Percentiles rank a stretch among this genome's conserved stretches.
phyloP scores from a whole-genome alignment of 2,888 invertebrate species.

The Laothoe populi region DNA sequence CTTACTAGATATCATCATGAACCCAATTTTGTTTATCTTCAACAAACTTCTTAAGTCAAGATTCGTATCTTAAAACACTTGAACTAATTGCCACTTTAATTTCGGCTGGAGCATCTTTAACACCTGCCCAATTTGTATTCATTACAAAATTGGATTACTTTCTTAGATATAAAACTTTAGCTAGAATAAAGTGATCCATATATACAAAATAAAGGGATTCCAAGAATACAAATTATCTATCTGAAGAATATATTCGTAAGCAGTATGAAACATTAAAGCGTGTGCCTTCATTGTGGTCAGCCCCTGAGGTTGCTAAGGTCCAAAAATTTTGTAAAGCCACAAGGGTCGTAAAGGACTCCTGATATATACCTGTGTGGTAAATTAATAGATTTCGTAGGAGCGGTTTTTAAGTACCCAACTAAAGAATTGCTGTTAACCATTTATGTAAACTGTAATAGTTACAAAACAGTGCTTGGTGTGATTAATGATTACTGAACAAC shows the following conservation, averaged over 20 bases:
- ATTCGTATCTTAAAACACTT: neutral
- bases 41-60: slow-evolving; percentile 1
- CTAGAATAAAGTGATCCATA: neutral
- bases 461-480: no score
- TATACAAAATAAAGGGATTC: neutral
- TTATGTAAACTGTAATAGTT: no score
- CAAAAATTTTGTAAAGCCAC: slow-evolving; percentile 1
- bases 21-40: neutral
- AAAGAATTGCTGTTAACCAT: no score
- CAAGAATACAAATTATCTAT: neutral
- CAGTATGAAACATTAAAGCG: slow-evolving; percentile 6
- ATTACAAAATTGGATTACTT: slow-evolving; percentile 7
- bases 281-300: neutral
- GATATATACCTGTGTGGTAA: neutral
- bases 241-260: neutral
- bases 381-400: neutral
- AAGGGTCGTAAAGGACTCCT: slow-evolving; percentile 1
- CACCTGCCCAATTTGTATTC: slow-evolving; percentile 12
- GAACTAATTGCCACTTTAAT: slow-evolving; percentile 20
- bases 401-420: neutral
- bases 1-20: neutral
- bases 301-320: neutral
- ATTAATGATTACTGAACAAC: no score
- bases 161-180: neutral
- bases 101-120: slow-evolving; percentile 11